Conservation (phyloP, 1,140 invertebrate species). For the Grapholita molesta region DNA sequence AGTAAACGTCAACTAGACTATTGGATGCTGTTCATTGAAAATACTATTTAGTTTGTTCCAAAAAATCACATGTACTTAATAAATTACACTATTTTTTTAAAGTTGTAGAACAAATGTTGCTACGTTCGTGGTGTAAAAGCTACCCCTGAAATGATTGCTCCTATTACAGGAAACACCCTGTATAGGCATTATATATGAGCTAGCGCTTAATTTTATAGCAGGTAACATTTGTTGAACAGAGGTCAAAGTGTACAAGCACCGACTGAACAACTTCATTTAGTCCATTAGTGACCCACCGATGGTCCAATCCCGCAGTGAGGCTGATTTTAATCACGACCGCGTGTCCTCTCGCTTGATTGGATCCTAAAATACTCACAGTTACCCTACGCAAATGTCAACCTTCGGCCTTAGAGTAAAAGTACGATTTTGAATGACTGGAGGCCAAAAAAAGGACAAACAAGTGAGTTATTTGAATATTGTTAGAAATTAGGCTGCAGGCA, state of each 20-base stretch:
- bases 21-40: no score
- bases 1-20: no score
- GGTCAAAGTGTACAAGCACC: not conserved
- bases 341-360: not conserved
- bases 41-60: no score
- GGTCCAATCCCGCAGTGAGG: not conserved
- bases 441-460: not conserved
- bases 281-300: not conserved
- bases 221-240: not conserved
- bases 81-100: no score
- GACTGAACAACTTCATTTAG: not conserved
- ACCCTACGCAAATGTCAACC: not conserved
- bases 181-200: no score
- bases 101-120: no score
- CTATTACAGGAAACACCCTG: no score
- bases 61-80: no score
- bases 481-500: not conserved
- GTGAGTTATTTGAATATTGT: not conserved
- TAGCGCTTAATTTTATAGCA: not conserved
- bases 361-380: not conserved
- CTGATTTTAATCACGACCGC: slow-evolving; percentile 6
- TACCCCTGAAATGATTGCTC: no score
- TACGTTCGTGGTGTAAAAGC: no score
- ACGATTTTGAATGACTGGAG: not conserved
- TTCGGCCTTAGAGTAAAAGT: not conserved